Evolutionary conservation across 1,140 invertebrate species (phyloP).

Genomic region (Drosophila athabasca): DNA sequence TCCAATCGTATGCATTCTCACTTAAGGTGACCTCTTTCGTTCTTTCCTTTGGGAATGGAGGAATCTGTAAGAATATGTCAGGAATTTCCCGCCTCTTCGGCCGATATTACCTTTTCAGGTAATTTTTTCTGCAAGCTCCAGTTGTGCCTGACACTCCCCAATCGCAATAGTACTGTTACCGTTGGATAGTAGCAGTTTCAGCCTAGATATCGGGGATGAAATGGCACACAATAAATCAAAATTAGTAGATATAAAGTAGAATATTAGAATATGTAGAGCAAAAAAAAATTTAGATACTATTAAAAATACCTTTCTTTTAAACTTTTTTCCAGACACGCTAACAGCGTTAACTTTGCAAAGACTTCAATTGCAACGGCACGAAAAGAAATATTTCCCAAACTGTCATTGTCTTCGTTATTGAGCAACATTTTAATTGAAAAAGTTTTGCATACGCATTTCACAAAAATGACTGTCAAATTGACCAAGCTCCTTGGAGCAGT

Average conservation of each 20-base stretch:
- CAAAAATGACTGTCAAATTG: conserved; percentile 77
- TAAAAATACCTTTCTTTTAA: conserved; percentile 1
- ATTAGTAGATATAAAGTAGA: not conserved
- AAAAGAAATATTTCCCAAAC: too few species aligned
- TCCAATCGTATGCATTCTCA: too few species aligned
- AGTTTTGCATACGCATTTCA: too few species aligned
- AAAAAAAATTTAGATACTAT: not conserved
- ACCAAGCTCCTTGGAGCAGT: conserved; percentile 66
- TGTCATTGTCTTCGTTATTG: too few species aligned
- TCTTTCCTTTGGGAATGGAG: too few species aligned
- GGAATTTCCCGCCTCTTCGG: too few species aligned
- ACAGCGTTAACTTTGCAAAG: not conserved
- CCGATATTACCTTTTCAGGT: too few species aligned
- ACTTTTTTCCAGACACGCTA: too few species aligned
- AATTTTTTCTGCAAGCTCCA: not conserved
- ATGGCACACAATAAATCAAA: conserved; percentile 3
- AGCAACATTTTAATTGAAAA: too few species aligned
- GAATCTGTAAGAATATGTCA: too few species aligned
- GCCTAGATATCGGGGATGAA: too few species aligned
- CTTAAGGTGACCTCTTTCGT: too few species aligned
- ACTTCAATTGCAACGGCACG: conserved; percentile 1
- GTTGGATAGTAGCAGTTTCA: conserved; percentile 20
- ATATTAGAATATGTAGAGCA: not conserved
- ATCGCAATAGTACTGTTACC: not conserved
- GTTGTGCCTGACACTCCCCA: conserved; percentile 49